These are phyloP conservation scores for Kryptolebias ocellatus DNA, from an alignment of 2,797 vertebrate genomes.

Conservation along the genomic window DNA sequence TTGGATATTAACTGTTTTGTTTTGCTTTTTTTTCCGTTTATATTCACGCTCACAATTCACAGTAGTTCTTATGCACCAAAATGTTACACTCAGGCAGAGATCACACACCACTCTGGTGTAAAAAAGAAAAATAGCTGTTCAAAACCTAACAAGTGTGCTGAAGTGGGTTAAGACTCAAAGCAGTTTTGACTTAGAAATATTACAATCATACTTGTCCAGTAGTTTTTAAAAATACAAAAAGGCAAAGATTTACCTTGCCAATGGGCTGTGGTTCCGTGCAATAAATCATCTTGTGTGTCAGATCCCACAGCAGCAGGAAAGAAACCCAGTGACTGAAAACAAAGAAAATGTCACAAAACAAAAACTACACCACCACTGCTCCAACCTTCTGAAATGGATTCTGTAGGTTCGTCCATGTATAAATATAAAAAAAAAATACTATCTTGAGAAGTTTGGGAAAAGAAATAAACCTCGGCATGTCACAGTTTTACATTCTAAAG, in stretches of 20 bases:
- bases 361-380: not conserved
- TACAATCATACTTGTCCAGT: not conserved
- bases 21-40: not conserved
- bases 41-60: not conserved
- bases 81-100: not conserved
- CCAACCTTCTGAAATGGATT: not conserved
- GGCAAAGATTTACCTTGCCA: not conserved
- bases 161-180: not conserved
- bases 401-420: not conserved
- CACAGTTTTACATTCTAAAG: not conserved
- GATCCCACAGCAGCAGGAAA: not conserved
- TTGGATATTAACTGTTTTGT: not conserved
- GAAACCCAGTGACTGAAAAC: not conserved
- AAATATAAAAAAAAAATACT: no score
- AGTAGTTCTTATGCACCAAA: not conserved
- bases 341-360: not conserved
- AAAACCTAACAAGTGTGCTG: not conserved
- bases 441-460: not conserved
- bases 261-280: not conserved
- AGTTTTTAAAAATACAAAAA: conserved; percentile 1
- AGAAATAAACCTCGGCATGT: not conserved
- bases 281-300: conserved; percentile 1
- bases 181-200: not conserved
- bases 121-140: not conserved
- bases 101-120: not conserved